Conservation (phyloP, 1,140 invertebrate genomes). For the Aphaenogaster ashmeadi region DNA sequence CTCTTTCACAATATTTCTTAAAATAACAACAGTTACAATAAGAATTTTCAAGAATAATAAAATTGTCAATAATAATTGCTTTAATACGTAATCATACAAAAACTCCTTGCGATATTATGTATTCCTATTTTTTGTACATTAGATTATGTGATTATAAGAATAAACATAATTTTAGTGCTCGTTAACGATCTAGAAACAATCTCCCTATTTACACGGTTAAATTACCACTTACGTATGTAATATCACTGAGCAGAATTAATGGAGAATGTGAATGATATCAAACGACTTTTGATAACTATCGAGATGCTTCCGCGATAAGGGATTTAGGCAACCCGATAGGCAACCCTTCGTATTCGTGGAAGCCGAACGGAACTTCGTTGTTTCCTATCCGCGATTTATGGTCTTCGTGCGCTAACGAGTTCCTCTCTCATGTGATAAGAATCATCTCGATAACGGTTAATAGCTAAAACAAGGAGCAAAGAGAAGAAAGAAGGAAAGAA, state of each 20-base stretch:
- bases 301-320: conserved; percentile 19
- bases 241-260: conserved; percentile 1
- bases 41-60: background rate
- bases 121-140: background rate
- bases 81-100: background rate
- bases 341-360: conserved; percentile 12
- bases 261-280: conserved; percentile 35
- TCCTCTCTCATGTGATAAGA: conserved; percentile 45
- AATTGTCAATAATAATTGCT: background rate
- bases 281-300: conserved; percentile 18
- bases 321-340: background rate
- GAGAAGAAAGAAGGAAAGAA: background rate
- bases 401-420: conserved; percentile 45
- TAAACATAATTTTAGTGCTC: background rate
- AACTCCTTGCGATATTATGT: background rate
- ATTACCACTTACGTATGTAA: conserved; percentile 17
- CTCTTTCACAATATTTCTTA: background rate
- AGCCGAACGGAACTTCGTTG: conserved; percentile 31
- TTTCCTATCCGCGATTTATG: conserved; percentile 56
- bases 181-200: background rate
- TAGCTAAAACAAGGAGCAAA: conserved; percentile 3
- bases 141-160: background rate
- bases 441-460: conserved; percentile 60
- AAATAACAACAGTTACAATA: background rate
- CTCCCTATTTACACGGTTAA: background rate